Base-by-base conservation (phyloP, 2,888 invertebrate genomes). In the Agonopterix subpropinquella region DNA sequence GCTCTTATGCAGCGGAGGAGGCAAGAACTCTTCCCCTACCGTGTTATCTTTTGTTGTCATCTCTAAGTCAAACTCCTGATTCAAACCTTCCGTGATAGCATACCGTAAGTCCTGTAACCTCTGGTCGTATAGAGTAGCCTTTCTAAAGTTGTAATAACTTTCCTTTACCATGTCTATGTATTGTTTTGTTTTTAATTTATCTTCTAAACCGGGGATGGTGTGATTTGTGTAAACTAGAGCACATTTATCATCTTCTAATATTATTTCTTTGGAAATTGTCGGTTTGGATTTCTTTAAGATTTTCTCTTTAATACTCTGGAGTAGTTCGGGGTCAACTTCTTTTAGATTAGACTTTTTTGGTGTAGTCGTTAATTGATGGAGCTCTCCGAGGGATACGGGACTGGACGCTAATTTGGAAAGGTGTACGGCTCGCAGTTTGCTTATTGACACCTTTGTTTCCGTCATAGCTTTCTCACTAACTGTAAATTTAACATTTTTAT, bases 371-470 rank as follows among this genome's bases (percentile, higher is more conserved):
- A 92, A 69, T 68, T 90, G 90, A 64, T 92, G 89, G 4, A 92
- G 71, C 64, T 92, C 90, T 41, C 90, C 90, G 39, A 91, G 76
- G 43, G 90, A 88, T 0, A 91, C 88, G 44, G 89, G 71, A 73
- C 91, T 80, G 57, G 90, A 71, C 0, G 93, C 91, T 49, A 95
- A 86, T 55, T 92, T 86, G 10, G 93, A 91, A 4, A 95, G 73
- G 65, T 94, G 92, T 47, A 89, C 86, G 5, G 93, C 90, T 62
- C 90, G 91, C 36, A 95, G 75, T 62, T 92, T 93, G 57, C 90
- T 90, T 9, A 95, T 90, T 11, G 91, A 89, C 1, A 94, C 92
- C 69, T 91, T 92, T 11, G 90, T 91, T 78, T 93, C 92, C 47
- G 82, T 92, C 67, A 92, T 91, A 4, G 87, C 87, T 48, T 85